A percentile compares a stretch with the other conserved stretches of the same genome.
These are phyloP conservation scores for Syngnathus typhle DNA, from an alignment of 2,113 vertebrate genomes.

Conservation along the genomic window DNA sequence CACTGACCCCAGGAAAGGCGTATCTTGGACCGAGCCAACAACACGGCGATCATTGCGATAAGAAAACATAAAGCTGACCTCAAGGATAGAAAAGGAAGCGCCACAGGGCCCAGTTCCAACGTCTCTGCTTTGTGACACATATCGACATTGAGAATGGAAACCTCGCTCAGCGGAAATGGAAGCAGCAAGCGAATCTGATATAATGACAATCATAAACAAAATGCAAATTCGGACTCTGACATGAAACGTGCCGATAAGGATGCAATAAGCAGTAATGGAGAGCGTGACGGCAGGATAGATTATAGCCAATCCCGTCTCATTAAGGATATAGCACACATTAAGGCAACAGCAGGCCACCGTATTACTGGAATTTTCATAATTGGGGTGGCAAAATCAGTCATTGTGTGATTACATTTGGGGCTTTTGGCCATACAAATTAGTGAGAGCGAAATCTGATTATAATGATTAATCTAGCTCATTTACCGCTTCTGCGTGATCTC, in stretches of 20 bases:
- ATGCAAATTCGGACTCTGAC: conserved; percentile 45
- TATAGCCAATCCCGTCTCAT: conserved; percentile 54
- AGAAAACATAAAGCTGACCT: conserved; percentile 38
- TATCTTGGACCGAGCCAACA: conserved; percentile 40
- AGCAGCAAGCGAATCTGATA: conserved; percentile 48
- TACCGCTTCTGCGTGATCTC: conserved; percentile 4
- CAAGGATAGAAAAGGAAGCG: conserved; percentile 21
- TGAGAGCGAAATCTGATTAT: conserved; percentile 19
- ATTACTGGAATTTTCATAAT: conserved; percentile 29
- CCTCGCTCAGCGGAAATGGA: conserved; percentile 42
- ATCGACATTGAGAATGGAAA: conserved; percentile 25
- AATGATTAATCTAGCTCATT: conserved; percentile 17
- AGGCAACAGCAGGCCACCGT: conserved; percentile 26
- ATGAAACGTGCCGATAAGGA: conserved; percentile 39
- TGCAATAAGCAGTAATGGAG: conserved; percentile 47
- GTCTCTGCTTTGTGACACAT: conserved; percentile 33
- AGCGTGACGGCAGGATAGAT: conserved; percentile 50
- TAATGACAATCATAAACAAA: conserved; percentile 48
- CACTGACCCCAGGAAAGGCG: conserved; percentile 32
- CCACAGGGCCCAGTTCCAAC: conserved; percentile 46
- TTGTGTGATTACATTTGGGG: conserved; percentile 30
- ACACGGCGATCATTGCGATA: conserved; percentile 25
- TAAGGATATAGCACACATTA: conserved; percentile 40
- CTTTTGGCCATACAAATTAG: conserved; percentile 27
- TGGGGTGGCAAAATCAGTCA: conserved; percentile 36